Conservation (phyloP, 2,888 invertebrate species). For the Eupithecia pulchellata region DNA sequence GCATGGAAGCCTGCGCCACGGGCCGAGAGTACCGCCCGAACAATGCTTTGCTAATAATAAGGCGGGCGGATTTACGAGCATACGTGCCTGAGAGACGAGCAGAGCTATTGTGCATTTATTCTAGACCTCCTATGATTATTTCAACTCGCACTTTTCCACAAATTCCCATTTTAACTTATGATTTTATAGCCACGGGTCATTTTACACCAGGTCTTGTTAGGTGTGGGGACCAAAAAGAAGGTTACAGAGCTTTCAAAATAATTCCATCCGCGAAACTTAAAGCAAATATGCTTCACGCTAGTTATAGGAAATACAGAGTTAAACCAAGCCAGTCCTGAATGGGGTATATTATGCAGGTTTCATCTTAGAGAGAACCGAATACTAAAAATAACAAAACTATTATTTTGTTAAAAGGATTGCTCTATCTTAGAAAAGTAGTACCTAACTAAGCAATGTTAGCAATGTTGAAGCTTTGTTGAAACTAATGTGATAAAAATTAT, state of each 20-base stretch:
- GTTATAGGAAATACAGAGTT: neutral
- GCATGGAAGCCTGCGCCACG: slow-evolving; percentile 18
- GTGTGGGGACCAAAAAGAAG: slow-evolving; percentile 48
- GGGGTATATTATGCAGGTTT: too few relatives aligned
- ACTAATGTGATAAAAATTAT: too few relatives aligned
- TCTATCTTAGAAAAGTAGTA: too few relatives aligned
- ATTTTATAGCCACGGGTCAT: slow-evolving; percentile 63
- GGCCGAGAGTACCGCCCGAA: slow-evolving; percentile 73
- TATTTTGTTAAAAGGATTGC: too few relatives aligned
- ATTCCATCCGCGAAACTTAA: neutral
- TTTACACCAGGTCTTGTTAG: slow-evolving; percentile 40
- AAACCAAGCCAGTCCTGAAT: neutral
- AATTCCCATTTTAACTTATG: slow-evolving; percentile 72
- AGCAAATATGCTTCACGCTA: neutral
- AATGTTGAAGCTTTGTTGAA: too few relatives aligned
- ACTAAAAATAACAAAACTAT: too few relatives aligned
- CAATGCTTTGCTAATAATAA: slow-evolving; percentile 84
- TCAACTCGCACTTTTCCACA: slow-evolving; percentile 78
- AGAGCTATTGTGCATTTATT: slow-evolving; percentile 73
- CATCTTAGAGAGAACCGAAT: too few relatives aligned
- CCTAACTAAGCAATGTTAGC: too few relatives aligned
- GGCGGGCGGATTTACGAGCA: slow-evolving; percentile 83
- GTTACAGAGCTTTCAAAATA: neutral
- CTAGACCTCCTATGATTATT: slow-evolving; percentile 84
- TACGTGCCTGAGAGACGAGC: slow-evolving; percentile 82